Percentiles rank a stretch among this genome's conserved stretches.
Conservation (phyloP, 2,888 invertebrate genomes). For the Silvanus unidentatus region DNA sequence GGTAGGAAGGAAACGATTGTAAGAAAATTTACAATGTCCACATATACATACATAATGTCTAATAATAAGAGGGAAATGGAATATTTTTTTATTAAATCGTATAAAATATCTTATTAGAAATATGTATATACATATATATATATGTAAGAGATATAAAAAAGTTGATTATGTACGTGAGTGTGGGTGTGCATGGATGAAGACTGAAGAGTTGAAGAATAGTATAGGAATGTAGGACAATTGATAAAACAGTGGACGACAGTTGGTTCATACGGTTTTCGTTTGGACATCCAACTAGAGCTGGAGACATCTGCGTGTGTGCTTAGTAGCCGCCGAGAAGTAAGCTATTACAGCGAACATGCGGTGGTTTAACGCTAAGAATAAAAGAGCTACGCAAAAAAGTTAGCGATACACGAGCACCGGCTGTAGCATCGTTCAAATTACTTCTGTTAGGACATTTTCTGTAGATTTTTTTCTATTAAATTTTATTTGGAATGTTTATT, state of each 20-base stretch:
- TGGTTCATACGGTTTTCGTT: slow-evolving; percentile 25
- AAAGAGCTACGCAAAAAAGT: slow-evolving; percentile 34
- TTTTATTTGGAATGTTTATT: not conserved
- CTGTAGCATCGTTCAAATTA: slow-evolving; percentile 29
- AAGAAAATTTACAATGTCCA: too few relatives aligned
- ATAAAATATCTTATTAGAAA: too few relatives aligned
- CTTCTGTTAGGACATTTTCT: slow-evolving; percentile 18
- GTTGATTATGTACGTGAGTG: too few relatives aligned
- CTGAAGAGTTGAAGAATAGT: slow-evolving; percentile 1
- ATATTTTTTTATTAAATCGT: too few relatives aligned
- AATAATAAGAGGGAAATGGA: too few relatives aligned
- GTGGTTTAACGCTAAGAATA: slow-evolving; percentile 37
- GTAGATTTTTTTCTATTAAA: slow-evolving; percentile 9
- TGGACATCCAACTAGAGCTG: slow-evolving; percentile 26
- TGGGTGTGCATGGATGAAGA: too few relatives aligned
- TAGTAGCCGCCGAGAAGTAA: slow-evolving; percentile 37
- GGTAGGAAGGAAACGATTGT: too few relatives aligned
- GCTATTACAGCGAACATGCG: slow-evolving; percentile 40
- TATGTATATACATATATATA: too few relatives aligned
- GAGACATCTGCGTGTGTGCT: slow-evolving; percentile 41
- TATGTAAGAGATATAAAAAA: too few relatives aligned
- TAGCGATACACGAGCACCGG: slow-evolving; percentile 30
- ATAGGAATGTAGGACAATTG: slow-evolving; percentile 21
- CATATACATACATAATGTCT: too few relatives aligned
- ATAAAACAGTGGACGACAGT: slow-evolving; percentile 31